Base-by-base conservation (phyloP, 2,888 invertebrate genomes). In the Gisinianus flammeolus region DNA sequence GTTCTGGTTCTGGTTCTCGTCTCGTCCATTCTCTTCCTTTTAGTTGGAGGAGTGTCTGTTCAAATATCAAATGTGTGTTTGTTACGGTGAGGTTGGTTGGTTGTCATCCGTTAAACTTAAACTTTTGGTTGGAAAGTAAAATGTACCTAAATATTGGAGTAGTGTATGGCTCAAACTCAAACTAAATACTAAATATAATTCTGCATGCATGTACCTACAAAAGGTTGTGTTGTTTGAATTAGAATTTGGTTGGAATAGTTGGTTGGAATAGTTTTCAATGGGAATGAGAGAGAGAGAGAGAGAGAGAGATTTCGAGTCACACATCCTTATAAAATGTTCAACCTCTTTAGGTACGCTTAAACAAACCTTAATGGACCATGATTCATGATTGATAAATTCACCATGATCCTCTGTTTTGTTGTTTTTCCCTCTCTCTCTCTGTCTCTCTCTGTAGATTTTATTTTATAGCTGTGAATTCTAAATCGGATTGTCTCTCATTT, bases 311-410 rank as follows among this genome's bases (percentile, higher is more conserved):
- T 35, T 68, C 44, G 24, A 24, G 26, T 44, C 44, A 69, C 52
- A 33, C 35, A n/a, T 24, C 35, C n/a, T 44, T 35, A 68, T 10
- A 10, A 12, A 30, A 19, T 4, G 12, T 12, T 16, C 44, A 44
- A 44, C 19, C 44, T 44, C 44, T 30, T 72, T 72, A 72, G 58
- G 31, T 31, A 72, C 72, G 58, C 58, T 58, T 33, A 58, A 31
- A 22, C 31, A 71, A 71, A 52, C 44, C 28, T 31, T 71, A 71
- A 71, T 71, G 71, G 71, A 54, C 56, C 71, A 71, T 71, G 71
- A 71, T 69, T 44, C 44, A 44, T 44, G n/a, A 71, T 71, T 10
- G 33, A 71, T 70, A 52, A 70, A 70, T 70, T 44, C 24, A 70
- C 52, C 70, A 33, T 70, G 52, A 70, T 70, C 70, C 24, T 44